Evolutionary conservation across 1,140 invertebrate species (phyloP).

Genomic region (Drosophila micromelanica): DNA sequence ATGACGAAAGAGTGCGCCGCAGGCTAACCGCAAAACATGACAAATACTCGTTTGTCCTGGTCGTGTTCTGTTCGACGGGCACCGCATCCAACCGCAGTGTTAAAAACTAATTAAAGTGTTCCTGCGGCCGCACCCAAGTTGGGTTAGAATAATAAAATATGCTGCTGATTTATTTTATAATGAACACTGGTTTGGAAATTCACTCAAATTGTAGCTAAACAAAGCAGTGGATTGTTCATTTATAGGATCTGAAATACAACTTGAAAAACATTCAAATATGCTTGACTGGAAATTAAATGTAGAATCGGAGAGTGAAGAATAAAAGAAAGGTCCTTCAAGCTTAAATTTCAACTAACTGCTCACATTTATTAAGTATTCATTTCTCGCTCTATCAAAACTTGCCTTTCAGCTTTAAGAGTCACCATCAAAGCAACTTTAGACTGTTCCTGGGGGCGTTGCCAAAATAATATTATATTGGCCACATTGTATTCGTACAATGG

Average conservation of each 20-base stretch:
- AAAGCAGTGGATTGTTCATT: neutral
- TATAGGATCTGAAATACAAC: no score
- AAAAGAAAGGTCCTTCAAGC: no score
- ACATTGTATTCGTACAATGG: constrained; percentile 17
- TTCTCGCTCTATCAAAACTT: neutral
- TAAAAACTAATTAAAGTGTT: constrained; percentile 69
- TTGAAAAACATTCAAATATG: no score
- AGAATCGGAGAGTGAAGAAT: no score
- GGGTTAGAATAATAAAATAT: constrained; percentile 52
- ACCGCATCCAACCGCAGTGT: constrained; percentile 40
- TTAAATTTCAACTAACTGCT: neutral
- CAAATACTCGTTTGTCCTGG: constrained; percentile 29
- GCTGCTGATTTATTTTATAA: constrained; percentile 52
- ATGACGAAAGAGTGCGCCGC: constrained; percentile 19
- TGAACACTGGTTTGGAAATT: constrained; percentile 21
- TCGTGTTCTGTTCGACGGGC: neutral
- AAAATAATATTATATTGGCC: neutral
- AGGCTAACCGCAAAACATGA: constrained; percentile 32
- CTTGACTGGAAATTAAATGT: no score
- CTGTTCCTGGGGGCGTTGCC: neutral
- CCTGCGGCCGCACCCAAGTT: neutral
- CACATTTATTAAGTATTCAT: neutral
- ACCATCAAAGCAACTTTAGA: constrained; percentile 1
- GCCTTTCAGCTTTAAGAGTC: no score
- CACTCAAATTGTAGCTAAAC: constrained; percentile 12